phyloP scores from a whole-genome alignment of 2,888 invertebrate species.

The Dermolepida albohirtum region DNA sequence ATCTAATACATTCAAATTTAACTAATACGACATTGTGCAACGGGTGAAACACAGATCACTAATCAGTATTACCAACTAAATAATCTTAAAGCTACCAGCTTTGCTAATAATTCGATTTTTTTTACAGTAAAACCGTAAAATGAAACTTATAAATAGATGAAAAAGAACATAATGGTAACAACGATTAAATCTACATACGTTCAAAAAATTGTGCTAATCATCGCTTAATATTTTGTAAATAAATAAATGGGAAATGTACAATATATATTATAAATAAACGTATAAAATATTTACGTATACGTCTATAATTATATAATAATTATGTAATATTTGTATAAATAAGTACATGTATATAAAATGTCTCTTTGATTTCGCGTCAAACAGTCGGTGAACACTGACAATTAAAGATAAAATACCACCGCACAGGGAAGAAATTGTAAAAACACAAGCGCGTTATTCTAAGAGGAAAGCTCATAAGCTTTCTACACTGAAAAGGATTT shows the following conservation, averaged over 20 bases:
- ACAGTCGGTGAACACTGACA: constrained; percentile 16
- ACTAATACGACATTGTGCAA: constrained; percentile 21
- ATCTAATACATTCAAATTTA: constrained; percentile 15
- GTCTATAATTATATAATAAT: constrained; percentile 20
- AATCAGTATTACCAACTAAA: constrained; percentile 35
- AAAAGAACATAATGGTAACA: constrained; percentile 38
- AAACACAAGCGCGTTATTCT: constrained; percentile 4
- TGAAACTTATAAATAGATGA: constrained; percentile 14
- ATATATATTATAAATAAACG: constrained; percentile 1
- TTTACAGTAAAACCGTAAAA: constrained; percentile 20
- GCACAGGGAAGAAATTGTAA: constrained; percentile 5
- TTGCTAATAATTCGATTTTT: constrained; percentile 19
- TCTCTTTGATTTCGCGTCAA: constrained; percentile 24
- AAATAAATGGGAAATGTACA: constrained; percentile 18
- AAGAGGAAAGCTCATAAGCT: constrained; percentile 17
- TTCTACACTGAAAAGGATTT: constrained; percentile 24
- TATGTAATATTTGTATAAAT: constrained; percentile 32
- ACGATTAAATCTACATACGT: constrained; percentile 38
- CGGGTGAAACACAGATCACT: constrained; percentile 22
- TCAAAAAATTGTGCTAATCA: constrained; percentile 32
- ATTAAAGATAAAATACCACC: constrained; percentile 31
- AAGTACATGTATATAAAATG: constrained; percentile 31
- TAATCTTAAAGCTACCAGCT: constrained; percentile 46
- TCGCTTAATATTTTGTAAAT: constrained; percentile 24
- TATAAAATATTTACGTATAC: constrained; percentile 26